Evolutionary conservation across 2,113 vertebrate genomes (phyloP), one percentile per base, ranked within the genome.

Genomic region (Corythornis madagascariensis): DNA sequence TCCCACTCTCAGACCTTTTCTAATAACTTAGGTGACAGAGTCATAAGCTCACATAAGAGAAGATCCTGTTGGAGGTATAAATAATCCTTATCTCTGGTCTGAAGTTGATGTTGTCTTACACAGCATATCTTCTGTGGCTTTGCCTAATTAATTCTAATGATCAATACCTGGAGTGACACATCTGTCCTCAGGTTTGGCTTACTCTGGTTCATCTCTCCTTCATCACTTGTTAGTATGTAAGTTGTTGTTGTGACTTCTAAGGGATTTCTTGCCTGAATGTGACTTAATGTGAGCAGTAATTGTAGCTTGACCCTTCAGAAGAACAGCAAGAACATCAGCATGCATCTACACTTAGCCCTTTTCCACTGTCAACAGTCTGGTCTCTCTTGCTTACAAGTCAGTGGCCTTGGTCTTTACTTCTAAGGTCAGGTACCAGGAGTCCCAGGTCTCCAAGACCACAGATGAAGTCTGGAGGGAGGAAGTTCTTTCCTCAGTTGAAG

Each of bases 81-180:
- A 67, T 84, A 72, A 53, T 74, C 71, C 4, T 1, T 31, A 18
- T 42, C 22, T 69, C n/a, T 78, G 8, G 22, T 83, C 47, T 33
- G 26, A 87, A 61, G 35, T 7, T 65, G 21, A 7, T 78, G 7
- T 48, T 82, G 77, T 7, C 29, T 28, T 59, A 75, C 26, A 26
- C 1, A 21, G 8, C 10, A 0, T 55, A 9, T 50, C 12, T 78
- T 84, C 43, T 33, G 24, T 76, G 65, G 24, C n/a, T 86, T 82
- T 84, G 50, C 19, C 73, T 65, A 11, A 16, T 65, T 92, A 1
- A 24, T 72, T 69, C 17, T 71, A 10, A 7, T 57, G 43, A 7
- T 48, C 2, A 0, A 7, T 40, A 43, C 16, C 7, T 55, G 16
- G 25, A 80, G 11, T 50, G 48, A 64, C 42, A 52, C 1, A 0